Base-by-base conservation (phyloP, 1,140 invertebrate genomes). In the Drosophila sp. region DNA sequence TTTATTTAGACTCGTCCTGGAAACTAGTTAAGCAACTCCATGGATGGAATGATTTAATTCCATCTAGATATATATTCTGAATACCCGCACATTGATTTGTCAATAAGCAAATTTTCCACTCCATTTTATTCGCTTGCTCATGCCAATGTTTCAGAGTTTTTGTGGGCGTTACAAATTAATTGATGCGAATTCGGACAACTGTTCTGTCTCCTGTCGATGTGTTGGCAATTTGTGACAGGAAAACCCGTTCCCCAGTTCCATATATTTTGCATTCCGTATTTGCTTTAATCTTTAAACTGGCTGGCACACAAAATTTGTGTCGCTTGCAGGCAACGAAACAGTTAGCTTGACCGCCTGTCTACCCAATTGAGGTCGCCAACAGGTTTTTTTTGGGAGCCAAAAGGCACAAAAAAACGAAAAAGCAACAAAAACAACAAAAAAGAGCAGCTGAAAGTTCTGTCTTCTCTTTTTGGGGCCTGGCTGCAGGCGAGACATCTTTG, bases 201-300 rank as follows among this genome's bases (percentile, higher is more conserved):
- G 47, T 57, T 57, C 30, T 55, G 38, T 66, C 55, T 75, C 62
- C 44, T 50, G 44, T 27, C 7, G 23, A 50, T 50, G 10, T 7
- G 27, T 27, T 50, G 8, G 2, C 44, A 27, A 41, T 54, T 33
- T 47, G 70, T 68, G 64, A 54, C 64, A 58, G n/a, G 66, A 60
- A 75, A 79, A 69, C 66, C 66, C 64, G 82, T 76, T 79, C 79
- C 64, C 61, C 44, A 50, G 44, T 50, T 50, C 44, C 23, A 50
- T 50, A 72, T 76, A 81, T 72, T 84, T 84, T 84, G 76, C 80
- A 84, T 83, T 79, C 56, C 69, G 47, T 81, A 73, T 81, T 77
- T 81, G 79, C 54, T 56, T 78, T 79, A 87, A 86, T 87, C 83
- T 82, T 72, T 40, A 27, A 23, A 29, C 27, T 6, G 66, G 23